Percentiles rank a stretch among this genome's conserved stretches.
phyloP scores from a whole-genome alignment of 2,797 vertebrate species.

The Hydrophis major region DNA sequence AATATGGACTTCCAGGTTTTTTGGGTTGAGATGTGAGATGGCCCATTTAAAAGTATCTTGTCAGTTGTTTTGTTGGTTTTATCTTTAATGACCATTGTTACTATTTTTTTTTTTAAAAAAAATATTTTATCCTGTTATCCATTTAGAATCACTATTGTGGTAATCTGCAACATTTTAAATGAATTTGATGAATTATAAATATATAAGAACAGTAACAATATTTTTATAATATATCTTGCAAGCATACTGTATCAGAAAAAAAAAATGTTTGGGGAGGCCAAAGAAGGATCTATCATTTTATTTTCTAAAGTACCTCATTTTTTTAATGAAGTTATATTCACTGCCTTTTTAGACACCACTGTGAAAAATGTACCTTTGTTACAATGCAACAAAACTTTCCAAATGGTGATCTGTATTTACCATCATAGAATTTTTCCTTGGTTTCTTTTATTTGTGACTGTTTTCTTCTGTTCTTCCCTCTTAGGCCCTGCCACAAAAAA shows the following conservation, averaged over 20 bases:
- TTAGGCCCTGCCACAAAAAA: conserved; percentile 91
- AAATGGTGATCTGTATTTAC: no score
- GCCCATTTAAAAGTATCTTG: not conserved
- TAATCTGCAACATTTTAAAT: not conserved
- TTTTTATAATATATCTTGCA: not conserved
- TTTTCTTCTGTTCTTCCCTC: conserved; percentile 17
- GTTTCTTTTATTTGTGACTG: conserved; percentile 23
- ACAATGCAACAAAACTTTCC: not conserved
- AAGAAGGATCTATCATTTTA: not conserved
- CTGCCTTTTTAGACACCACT: not conserved
- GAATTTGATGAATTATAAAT: not conserved
- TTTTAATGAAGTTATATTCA: not conserved
- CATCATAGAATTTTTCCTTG: accelerated
- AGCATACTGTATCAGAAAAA: not conserved
- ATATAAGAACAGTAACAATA: not conserved
- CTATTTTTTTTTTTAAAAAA: not conserved
- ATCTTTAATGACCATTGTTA: not conserved
- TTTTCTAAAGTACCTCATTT: not conserved
- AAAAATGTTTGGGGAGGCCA: not conserved
- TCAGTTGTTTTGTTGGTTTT: not conserved
- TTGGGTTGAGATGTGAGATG: not conserved
- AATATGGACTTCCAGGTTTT: not conserved
- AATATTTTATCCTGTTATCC: not conserved
- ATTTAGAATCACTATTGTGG: not conserved
- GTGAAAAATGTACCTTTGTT: not conserved